Percentiles rank a stretch among this genome's conserved stretches.
These are phyloP conservation scores for Trichogramma dendrolimi DNA, from an alignment of 2,888 invertebrate genomes.

Conservation along the genomic window DNA sequence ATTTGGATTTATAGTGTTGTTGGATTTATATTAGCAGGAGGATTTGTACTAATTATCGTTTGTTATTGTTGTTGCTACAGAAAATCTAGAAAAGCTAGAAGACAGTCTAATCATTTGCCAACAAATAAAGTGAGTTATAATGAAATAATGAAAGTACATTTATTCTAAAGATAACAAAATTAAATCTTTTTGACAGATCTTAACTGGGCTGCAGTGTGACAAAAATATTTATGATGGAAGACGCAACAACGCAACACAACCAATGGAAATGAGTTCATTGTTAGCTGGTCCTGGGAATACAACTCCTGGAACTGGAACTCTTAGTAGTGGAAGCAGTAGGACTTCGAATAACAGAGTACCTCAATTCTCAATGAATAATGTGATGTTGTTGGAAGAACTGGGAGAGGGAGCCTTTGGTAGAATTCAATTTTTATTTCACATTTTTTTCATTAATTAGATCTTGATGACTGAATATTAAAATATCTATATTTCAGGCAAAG, in stretches of 20 bases:
- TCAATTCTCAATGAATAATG: conserved; percentile 81
- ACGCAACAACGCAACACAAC: conserved; percentile 65
- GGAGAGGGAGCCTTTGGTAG: conserved; percentile 94
- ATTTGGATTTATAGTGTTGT: conserved; percentile 78
- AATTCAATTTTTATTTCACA: conserved; percentile 25
- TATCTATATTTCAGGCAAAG: conserved; percentile 62
- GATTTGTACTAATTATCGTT: conserved; percentile 57
- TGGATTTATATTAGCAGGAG: conserved; percentile 56
- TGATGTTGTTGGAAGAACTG: conserved; percentile 82
- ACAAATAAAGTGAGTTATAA: conserved; percentile 43
- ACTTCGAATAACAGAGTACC: conserved; percentile 64
- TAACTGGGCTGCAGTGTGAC: conserved; percentile 52
- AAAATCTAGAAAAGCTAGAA: conserved; percentile 43
- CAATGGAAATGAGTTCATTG: conserved; percentile 80
- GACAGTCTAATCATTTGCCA: conserved; percentile 46
- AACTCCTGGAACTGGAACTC: conserved; percentile 56
- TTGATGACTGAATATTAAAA: not conserved
- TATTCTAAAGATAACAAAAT: not conserved
- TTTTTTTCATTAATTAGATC: conserved; percentile 1
- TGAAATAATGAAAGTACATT: not conserved
- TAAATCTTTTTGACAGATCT: conserved; percentile 36
- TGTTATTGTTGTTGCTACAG: conserved; percentile 62
- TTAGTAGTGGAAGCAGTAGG: conserved; percentile 52
- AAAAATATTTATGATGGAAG: conserved; percentile 77
- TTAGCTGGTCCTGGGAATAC: conserved; percentile 58